Evolutionary conservation across 2,888 invertebrate genomes (phyloP).

Genomic region (Palloptera scutellata): DNA sequence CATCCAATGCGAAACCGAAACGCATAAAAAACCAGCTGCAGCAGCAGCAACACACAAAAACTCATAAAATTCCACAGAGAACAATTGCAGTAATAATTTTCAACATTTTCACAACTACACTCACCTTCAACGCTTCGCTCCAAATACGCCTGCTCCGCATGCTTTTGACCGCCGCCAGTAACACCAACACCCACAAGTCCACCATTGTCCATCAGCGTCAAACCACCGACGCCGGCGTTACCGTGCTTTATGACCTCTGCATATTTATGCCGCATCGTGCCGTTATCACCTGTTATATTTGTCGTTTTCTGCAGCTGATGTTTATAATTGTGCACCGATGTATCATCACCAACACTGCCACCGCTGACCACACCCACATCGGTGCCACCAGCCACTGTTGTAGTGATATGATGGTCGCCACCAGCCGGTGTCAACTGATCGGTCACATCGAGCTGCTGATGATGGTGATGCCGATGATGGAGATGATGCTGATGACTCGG

Average conservation of each 20-base stretch:
- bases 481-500: slow-evolving; percentile 48
- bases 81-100: slow-evolving; percentile 6
- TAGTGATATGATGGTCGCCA: slow-evolving; percentile 38
- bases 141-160: slow-evolving; percentile 46
- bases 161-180: slow-evolving; percentile 24
- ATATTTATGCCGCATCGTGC: slow-evolving; percentile 37
- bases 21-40: too few relatives aligned
- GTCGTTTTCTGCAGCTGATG: slow-evolving; percentile 41
- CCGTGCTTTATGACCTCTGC: slow-evolving; percentile 41
- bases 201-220: slow-evolving; percentile 31
- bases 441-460: slow-evolving; percentile 44
- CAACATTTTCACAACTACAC: slow-evolving; percentile 15
- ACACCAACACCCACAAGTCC: slow-evolving; percentile 23
- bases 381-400: slow-evolving; percentile 39
- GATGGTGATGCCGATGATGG: slow-evolving; percentile 50
- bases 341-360: slow-evolving; percentile 32
- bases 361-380: slow-evolving; percentile 40
- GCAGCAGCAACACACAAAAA: too few relatives aligned
- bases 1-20: too few relatives aligned
- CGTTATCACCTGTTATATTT: slow-evolving; percentile 38
- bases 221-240: not conserved
- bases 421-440: slow-evolving; percentile 39
- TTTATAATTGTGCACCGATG: slow-evolving; percentile 35
- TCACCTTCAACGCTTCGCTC: slow-evolving; percentile 50
- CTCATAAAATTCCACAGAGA: too few relatives aligned